phyloP scores from a whole-genome alignment of 2,797 vertebrate genomes.

The Sebastes miniatus region DNA sequence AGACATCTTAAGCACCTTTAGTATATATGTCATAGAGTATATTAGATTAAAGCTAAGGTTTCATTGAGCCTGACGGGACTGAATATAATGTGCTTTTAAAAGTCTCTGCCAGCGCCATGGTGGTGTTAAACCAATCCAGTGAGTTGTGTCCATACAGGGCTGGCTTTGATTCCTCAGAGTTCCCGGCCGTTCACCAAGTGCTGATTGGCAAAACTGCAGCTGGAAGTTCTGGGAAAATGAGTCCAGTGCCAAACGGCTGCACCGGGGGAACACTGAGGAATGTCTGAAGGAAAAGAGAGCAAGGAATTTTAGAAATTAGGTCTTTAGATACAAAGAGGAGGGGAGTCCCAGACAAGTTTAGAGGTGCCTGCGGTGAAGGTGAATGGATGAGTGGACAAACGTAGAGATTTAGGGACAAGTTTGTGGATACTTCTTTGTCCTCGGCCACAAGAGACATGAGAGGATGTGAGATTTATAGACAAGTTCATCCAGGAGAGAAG shows the following conservation, averaged over 20 bases:
- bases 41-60: background rate
- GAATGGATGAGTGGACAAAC: slow-evolving; percentile 52
- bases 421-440: slow-evolving; percentile 51
- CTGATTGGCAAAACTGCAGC: slow-evolving; percentile 54
- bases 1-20: background rate
- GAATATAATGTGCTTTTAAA: background rate
- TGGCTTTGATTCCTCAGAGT: slow-evolving; percentile 1
- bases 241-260: slow-evolving; percentile 68
- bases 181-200: slow-evolving; percentile 5
- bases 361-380: slow-evolving; percentile 47
- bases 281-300: slow-evolving; percentile 72
- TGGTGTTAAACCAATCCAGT: background rate
- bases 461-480: slow-evolving; percentile 62
- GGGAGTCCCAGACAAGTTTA: slow-evolving; percentile 43
- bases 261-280: slow-evolving; percentile 73
- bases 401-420: slow-evolving; percentile 45
- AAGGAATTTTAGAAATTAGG: slow-evolving; percentile 69
- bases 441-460: slow-evolving; percentile 37
- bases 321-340: slow-evolving; percentile 39
- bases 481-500: slow-evolving; percentile 41
- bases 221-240: slow-evolving; percentile 75
- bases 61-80: background rate
- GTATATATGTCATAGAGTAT: background rate
- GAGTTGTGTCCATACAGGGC: background rate
- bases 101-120: background rate